These are phyloP conservation scores for Halocynthia aurantium DNA, from an alignment of 23 tunicate genomes.

Conservation along the genomic window DNA sequence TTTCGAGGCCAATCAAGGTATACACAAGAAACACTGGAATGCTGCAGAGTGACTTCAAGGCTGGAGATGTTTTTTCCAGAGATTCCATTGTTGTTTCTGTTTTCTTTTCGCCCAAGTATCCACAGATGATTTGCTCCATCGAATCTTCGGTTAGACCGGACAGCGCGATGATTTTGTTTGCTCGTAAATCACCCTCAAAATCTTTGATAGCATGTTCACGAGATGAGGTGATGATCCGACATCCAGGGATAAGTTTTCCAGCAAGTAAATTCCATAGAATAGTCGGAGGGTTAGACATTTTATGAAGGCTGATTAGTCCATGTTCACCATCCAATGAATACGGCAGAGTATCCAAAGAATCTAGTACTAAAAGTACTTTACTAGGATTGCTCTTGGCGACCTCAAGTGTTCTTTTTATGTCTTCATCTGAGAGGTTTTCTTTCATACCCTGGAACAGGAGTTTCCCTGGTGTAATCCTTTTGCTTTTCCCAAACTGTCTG, in stretches of 20 bases:
- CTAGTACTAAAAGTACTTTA: neutral
- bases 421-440: neutral
- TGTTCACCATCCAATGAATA: neutral
- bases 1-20: neutral
- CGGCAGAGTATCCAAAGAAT: slow-evolving; percentile 2
- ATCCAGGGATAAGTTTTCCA: neutral
- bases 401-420: no score
- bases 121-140: neutral
- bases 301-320: neutral
- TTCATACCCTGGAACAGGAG: no score
- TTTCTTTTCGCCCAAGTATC: neutral
- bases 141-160: slow-evolving; percentile 1
- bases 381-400: neutral
- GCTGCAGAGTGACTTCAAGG: neutral
- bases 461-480: no score
- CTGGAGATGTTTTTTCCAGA: neutral
- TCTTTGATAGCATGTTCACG: neutral
- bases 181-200: neutral
- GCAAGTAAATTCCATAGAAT: slow-evolving; percentile 4
- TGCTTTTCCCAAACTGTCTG: no score
- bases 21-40: neutral
- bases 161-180: neutral
- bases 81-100: neutral
- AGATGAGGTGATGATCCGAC: neutral
- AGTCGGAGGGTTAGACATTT: neutral